Conservation (phyloP, 37 sponge, comb jelly and placozoan genomes). For the Bolinopsis microptera region DNA sequence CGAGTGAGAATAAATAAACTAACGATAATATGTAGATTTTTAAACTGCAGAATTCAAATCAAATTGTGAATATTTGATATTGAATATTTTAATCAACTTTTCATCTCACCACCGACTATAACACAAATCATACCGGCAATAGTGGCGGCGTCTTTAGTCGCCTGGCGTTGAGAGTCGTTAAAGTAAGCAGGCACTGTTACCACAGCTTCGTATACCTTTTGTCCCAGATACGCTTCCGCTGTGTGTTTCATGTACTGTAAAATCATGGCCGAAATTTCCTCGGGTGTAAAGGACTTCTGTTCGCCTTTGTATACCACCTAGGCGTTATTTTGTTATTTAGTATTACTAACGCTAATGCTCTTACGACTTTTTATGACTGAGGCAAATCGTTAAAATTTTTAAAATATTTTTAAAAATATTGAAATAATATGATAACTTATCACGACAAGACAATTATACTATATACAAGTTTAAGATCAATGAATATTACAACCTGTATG, state of each 20-base stretch:
- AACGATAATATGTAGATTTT: too few species aligned
- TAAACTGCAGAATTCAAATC: too few species aligned
- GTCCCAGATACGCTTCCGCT: constrained; percentile 90
- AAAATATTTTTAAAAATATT: too few species aligned
- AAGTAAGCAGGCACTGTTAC: constrained; percentile 96
- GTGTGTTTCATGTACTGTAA: constrained; percentile 93
- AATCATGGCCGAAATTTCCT: constrained; percentile 88
- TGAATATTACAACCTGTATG: constrained; percentile 68
- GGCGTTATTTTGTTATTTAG: too few species aligned
- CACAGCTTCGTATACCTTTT: constrained; percentile 81
- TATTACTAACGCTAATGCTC: neutral
- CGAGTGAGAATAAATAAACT: too few species aligned
- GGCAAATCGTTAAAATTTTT: neutral
- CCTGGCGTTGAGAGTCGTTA: constrained; percentile 91
- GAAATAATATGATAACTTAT: too few species aligned
- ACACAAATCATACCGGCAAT: too few species aligned
- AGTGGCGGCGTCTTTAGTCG: constrained; percentile 91
- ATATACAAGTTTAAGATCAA: too few species aligned
- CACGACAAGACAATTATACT: too few species aligned
- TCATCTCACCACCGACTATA: too few species aligned
- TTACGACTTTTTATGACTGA: neutral
- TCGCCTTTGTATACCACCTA: constrained; percentile 73
- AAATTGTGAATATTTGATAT: too few species aligned
- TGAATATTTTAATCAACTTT: too few species aligned
- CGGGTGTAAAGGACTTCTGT: constrained; percentile 76